phyloP scores from a whole-genome alignment of 2,888 invertebrate species.

The Cryptocephalus primarius region DNA sequence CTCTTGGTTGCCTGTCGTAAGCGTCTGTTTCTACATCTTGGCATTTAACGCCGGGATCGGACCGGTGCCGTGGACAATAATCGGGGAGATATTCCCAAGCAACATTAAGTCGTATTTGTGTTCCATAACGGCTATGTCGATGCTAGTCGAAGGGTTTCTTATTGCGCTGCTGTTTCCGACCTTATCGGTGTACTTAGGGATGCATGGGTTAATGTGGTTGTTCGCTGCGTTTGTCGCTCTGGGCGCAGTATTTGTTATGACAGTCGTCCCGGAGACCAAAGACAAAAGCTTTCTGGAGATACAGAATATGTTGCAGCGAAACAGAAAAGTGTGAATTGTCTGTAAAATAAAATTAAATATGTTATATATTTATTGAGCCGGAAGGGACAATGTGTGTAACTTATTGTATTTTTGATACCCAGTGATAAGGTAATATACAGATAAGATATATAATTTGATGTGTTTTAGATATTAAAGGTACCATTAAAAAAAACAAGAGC shows the following conservation, averaged over 20 bases:
- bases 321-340: no score
- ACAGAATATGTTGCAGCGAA: conserved; percentile 9
- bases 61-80: conserved; percentile 68
- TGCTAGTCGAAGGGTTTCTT: conserved; percentile 7
- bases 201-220: conserved; percentile 18
- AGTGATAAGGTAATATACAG: no score
- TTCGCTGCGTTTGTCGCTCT: conserved; percentile 13
- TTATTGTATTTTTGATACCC: no score
- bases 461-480: no score
- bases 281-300: conserved; percentile 18
- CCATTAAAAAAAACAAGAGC: no score
- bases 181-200: conserved; percentile 11
- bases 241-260: conserved; percentile 14
- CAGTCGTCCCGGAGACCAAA: conserved; percentile 18
- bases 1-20: conserved; percentile 58
- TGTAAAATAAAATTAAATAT: no score
- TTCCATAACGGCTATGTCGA: conserved; percentile 7
- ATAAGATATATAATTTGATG: no score
- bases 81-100: conserved; percentile 70
- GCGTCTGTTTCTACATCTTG: conserved; percentile 58
- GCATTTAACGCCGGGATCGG: conserved; percentile 62
- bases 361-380: no score
- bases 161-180: conserved; percentile 15
- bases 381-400: no score
- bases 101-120: conserved; percentile 60